Evolutionary conservation across 2,888 invertebrate genomes (phyloP).

Genomic region (Pomacea canaliculata): DNA sequence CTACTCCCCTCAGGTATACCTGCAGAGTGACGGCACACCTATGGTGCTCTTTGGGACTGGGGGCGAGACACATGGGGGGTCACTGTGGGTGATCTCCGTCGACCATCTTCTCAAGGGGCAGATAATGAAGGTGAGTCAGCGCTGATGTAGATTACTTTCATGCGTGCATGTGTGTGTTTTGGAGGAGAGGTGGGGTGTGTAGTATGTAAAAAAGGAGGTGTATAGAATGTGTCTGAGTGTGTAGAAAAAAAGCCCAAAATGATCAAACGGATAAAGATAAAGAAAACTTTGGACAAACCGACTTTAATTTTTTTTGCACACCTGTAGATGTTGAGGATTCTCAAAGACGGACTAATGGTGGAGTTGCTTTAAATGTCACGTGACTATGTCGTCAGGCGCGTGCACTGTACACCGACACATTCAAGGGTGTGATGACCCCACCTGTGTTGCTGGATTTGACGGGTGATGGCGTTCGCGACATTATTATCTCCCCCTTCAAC

Average conservation of each 20-base stretch:
- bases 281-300: no score
- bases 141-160: not conserved
- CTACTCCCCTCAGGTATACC: constrained; percentile 75
- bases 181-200: not conserved
- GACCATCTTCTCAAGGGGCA: constrained; percentile 70
- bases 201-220: not conserved
- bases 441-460: constrained; percentile 80
- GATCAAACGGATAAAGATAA: no score
- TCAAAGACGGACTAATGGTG: no score
- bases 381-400: constrained; percentile 38
- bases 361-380: no score
- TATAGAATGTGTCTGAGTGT: no score
- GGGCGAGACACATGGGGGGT: constrained; percentile 80
- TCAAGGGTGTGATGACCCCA: constrained; percentile 78
- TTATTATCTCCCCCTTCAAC: constrained; percentile 81
- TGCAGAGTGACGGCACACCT: constrained; percentile 70
- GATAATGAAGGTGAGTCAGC: constrained; percentile 61
- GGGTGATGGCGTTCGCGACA: constrained; percentile 79
- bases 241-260: no score
- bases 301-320: no score
- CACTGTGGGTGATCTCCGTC: constrained; percentile 78
- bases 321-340: no score
- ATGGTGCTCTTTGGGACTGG: constrained; percentile 81
- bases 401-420: constrained; percentile 71
- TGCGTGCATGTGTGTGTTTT: not conserved